Base-by-base conservation (phyloP, 2,888 invertebrate genomes). In the Trachelus tabidus region DNA sequence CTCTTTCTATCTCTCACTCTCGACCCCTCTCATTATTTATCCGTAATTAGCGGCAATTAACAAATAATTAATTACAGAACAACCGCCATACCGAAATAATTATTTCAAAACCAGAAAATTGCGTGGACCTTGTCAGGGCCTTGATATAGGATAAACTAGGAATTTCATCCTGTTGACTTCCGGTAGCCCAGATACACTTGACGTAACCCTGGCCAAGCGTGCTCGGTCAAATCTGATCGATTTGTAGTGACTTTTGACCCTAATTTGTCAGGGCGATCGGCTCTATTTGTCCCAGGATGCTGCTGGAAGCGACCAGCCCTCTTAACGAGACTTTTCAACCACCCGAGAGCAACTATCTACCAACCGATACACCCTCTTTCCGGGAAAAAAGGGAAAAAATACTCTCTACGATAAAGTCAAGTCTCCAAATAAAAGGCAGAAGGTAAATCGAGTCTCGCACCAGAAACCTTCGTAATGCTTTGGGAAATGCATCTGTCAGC, bases 21-120 rank as follows among this genome's bases (percentile, higher is more conserved):
- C 77, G 79, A 75, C 80, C 82, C 81, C 87, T 68, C 75, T 87
- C 88, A 87, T 90, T 89, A 90, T 88, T 90, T 89, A 86, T 84
- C 85, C 85, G 84, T 88, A 90, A 89, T 90, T 90, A 86, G 83
- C 81, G 81, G 85, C 87, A 88, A 90, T 90, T 89, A 89, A 84
- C 86, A 86, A 85, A 87, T 86, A 87, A 88, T 89, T 88, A 83
- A 88, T 89, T 87, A 85, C 84, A 71, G 74, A 80, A 81, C 79
- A 77, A 77, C 75, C 77, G 76, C 76, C 78, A 75, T 77, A 77
- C 76, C 69, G 75, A 81, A 82, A 83, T 84, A 84, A 84, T 84
- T 83, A 83, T 86, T 85, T 82, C 81, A 85, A 86, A 86, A 83
- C 76, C 69, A 78, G 76, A 69, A 80, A 84, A 81, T 82, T 73